Percentiles rank a stretch among this genome's conserved stretches.
phyloP scores from a whole-genome alignment of 2,888 invertebrate genomes.

The Mesopsocus fuscifrons region DNA sequence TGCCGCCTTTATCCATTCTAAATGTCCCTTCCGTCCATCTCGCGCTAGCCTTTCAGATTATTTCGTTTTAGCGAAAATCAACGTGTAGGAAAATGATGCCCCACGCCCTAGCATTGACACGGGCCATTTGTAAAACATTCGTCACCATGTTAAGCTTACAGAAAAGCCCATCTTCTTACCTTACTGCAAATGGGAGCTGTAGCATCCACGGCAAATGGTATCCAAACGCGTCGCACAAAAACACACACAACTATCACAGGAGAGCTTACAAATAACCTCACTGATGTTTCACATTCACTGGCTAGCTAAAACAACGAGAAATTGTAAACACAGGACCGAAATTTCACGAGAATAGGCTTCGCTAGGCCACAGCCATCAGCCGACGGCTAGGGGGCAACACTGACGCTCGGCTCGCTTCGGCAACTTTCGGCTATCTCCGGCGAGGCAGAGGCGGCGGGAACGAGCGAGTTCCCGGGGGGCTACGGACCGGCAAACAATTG shows the following conservation, averaged over 20 bases:
- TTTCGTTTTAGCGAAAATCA: no score
- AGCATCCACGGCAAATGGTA: neutral
- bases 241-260: neutral
- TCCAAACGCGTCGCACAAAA: neutral
- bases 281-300: no score
- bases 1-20: no score
- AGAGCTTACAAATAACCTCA: neutral
- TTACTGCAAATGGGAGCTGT: neutral
- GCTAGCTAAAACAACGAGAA: no score
- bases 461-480: no score
- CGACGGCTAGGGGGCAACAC: neutral
- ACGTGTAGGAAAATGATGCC: neutral
- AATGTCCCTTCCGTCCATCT: no score
- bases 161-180: neutral
- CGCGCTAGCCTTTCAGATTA: no score
- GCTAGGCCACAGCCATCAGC: neutral
- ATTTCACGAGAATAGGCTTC: no score
- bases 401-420: constrained; percentile 1
- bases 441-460: neutral
- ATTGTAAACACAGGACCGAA: no score
- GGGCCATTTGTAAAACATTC: no score
- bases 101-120: neutral
- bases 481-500: no score
- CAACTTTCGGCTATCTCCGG: neutral
- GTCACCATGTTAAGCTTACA: neutral